Percentiles rank a stretch among this genome's conserved stretches.
Evolutionary conservation across 1,140 invertebrate genomes (phyloP).

Genomic region (Apocrypta bakeri): DNA sequence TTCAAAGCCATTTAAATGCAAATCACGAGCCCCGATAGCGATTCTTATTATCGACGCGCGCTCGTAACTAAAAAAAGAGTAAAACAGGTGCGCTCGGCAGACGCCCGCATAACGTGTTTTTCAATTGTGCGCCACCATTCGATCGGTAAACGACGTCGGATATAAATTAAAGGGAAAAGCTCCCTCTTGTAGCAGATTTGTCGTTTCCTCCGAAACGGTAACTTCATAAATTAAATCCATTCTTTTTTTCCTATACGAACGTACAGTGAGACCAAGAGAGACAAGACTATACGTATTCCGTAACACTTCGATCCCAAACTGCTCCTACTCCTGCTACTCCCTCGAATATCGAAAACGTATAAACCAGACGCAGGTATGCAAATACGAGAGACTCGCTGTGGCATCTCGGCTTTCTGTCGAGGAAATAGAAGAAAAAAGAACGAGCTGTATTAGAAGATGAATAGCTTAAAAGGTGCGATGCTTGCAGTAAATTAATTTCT

Average conservation of each 20-base stretch:
- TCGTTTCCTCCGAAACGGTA: background rate
- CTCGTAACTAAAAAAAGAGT: background rate
- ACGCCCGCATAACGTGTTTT: background rate
- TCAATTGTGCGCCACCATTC: background rate
- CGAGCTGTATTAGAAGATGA: background rate
- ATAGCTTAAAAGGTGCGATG: background rate
- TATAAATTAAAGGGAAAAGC: slow-evolving; percentile 37
- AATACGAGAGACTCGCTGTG: slow-evolving; percentile 2
- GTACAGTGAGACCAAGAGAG: too few species aligned
- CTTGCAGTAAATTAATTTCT: background rate
- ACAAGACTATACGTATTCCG: background rate
- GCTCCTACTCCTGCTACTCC: background rate
- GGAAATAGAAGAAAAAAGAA: background rate
- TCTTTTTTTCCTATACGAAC: background rate
- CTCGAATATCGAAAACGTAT: slow-evolving; percentile 45
- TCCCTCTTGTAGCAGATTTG: slow-evolving; percentile 22
- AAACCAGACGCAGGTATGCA: slow-evolving; percentile 36
- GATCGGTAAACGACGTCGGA: slow-evolving; percentile 18
- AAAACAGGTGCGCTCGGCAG: background rate
- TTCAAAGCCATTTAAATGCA: slow-evolving; percentile 36
- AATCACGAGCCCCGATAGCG: background rate
- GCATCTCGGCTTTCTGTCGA: background rate
- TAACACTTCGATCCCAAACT: slow-evolving; percentile 12
- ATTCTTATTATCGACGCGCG: slow-evolving; percentile 32
- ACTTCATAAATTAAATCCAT: slow-evolving; percentile 43